phyloP scores from a whole-genome alignment of 2,888 invertebrate species.

The Mystacides longicornis region DNA sequence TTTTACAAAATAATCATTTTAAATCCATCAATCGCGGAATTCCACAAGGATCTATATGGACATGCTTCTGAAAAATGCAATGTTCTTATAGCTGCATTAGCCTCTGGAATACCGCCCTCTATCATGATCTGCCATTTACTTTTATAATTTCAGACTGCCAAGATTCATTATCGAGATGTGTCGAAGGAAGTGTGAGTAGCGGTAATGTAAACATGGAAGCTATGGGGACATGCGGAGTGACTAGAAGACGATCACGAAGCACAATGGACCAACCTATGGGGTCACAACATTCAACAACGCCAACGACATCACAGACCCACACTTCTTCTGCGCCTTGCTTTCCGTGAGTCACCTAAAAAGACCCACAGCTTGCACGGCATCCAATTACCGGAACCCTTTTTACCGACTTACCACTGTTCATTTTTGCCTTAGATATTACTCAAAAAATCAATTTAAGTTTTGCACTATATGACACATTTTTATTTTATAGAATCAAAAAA shows the following conservation, averaged over 20 bases:
- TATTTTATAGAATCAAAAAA: no score
- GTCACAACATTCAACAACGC: not conserved
- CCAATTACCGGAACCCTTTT: conserved; percentile 9
- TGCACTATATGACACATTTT: no score
- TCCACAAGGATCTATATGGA: no score
- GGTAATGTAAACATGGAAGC: conserved; percentile 26
- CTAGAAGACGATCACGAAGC: conserved; percentile 3
- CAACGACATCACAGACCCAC: not conserved
- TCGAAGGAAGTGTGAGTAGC: conserved; percentile 17
- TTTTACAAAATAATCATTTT: no score
- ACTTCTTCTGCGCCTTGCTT: conserved; percentile 38
- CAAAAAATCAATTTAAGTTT: no score
- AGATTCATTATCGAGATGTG: conserved; percentile 13
- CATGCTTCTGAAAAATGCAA: no score
- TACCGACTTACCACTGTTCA: conserved; percentile 8
- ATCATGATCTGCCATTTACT: conserved; percentile 14
- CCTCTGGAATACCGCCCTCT: no score
- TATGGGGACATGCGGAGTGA: conserved; percentile 13
- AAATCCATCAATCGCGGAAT: no score
- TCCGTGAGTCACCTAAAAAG: conserved; percentile 34
- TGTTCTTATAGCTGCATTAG: no score
- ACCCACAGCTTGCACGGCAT: conserved; percentile 17
- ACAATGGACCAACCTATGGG: not conserved
- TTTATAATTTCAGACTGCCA: conserved; percentile 25
- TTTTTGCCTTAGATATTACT: no score